Evolutionary conservation across 2,113 vertebrate species (phyloP).

Genomic region (Crotalus tigris): DNA sequence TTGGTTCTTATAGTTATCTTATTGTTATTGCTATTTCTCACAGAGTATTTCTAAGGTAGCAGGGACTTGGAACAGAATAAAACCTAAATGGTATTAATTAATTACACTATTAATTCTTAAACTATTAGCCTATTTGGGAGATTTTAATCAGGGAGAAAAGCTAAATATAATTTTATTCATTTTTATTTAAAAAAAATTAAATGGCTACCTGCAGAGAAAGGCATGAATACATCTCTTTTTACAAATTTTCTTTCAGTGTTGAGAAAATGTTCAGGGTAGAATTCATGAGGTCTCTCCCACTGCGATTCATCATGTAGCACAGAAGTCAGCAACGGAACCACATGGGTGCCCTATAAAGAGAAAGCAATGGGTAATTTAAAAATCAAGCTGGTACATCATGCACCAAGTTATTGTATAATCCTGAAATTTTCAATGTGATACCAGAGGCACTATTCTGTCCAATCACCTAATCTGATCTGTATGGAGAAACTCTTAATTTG

Average conservation of each 20-base stretch:
- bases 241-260: constrained; percentile 60
- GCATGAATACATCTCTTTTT: constrained; percentile 72
- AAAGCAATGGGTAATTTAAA: background rate
- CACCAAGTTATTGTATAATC: background rate
- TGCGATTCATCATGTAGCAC: constrained; percentile 62
- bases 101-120: background rate
- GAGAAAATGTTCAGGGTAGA: constrained; percentile 73
- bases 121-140: background rate
- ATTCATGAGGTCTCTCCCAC: constrained; percentile 66
- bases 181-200: background rate
- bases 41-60: no score
- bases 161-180: background rate
- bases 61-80: no score
- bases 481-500: background rate
- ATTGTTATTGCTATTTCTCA: no score
- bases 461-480: background rate
- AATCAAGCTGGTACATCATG: background rate
- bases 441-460: background rate
- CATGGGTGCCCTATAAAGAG: constrained; percentile 51
- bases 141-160: background rate
- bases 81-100: no score
- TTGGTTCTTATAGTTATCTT: no score
- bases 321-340: constrained; percentile 55
- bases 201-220: constrained; percentile 66
- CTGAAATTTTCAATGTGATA: background rate